Percentiles rank a stretch among this genome's conserved stretches.
These are phyloP conservation scores for Protobothrops mucrosquamatus DNA, from an alignment of 2,113 vertebrate genomes.

Conservation along the genomic window DNA sequence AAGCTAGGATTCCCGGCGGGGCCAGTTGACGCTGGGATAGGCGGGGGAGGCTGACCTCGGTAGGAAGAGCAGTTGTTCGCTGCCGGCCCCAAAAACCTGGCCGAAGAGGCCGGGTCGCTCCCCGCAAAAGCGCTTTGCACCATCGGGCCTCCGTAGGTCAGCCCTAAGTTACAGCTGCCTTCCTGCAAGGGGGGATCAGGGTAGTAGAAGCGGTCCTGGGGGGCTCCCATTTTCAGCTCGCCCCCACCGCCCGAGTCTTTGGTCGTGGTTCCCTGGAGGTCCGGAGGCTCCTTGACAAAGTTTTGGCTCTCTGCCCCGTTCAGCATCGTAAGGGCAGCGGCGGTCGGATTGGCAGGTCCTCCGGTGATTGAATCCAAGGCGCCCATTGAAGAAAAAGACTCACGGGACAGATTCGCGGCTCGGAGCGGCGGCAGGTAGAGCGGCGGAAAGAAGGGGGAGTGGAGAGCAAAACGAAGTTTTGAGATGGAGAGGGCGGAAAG, in stretches of 20 bases:
- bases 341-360: slow-evolving; percentile 30
- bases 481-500: too few relatives aligned
- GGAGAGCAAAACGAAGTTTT: background rate
- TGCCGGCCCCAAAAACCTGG: slow-evolving; percentile 73
- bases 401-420: background rate
- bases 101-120: slow-evolving; percentile 48
- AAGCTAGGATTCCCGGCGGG: slow-evolving; percentile 14
- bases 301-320: slow-evolving; percentile 78
- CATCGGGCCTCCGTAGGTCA: slow-evolving; percentile 71
- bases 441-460: background rate
- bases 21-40: background rate
- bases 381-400: slow-evolving; percentile 73
- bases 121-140: slow-evolving; percentile 58
- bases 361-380: slow-evolving; percentile 76
- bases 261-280: slow-evolving; percentile 32
- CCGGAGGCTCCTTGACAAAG: slow-evolving; percentile 75
- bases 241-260: slow-evolving; percentile 64
- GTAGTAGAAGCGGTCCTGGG: slow-evolving; percentile 72
- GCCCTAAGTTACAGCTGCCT: slow-evolving; percentile 57
- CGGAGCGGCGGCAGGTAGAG: background rate
- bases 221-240: slow-evolving; percentile 75
- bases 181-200: slow-evolving; percentile 57
- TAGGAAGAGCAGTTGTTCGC: slow-evolving; percentile 66
- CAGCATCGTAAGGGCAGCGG: slow-evolving; percentile 82
- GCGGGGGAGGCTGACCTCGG: slow-evolving; percentile 57